Conservation (phyloP, 2,113 vertebrate species). For the Panthera tigris region DNA sequence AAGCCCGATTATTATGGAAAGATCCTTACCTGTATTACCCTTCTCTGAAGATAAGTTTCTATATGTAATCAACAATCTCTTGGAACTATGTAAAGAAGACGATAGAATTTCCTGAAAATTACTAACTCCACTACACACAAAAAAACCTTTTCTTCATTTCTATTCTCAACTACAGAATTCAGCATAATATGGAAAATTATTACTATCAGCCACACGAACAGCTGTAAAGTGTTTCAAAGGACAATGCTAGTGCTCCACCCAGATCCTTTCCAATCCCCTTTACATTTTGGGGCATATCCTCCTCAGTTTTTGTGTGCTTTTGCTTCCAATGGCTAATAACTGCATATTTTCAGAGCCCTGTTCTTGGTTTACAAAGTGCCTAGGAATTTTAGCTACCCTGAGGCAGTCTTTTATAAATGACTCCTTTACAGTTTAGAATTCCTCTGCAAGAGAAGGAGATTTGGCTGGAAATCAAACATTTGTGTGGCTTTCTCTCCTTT, state of each 20-base stretch:
- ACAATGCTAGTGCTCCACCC: not conserved
- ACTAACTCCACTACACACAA: not conserved
- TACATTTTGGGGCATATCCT: not conserved
- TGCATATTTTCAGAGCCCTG: not conserved
- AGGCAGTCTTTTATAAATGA: not conserved
- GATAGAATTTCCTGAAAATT: not conserved
- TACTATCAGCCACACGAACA: not conserved
- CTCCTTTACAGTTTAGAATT: not conserved
- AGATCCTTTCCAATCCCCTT: not conserved
- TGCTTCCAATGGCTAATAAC: fast-evolving
- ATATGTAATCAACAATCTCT: not conserved
- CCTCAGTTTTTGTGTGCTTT: not conserved
- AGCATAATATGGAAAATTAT: not conserved
- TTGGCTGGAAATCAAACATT: not conserved
- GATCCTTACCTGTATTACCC: not conserved
- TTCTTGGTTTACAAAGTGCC: not conserved
- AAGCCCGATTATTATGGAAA: not conserved
- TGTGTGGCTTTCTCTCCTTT: not conserved
- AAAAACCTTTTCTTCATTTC: not conserved
- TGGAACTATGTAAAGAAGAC: not conserved
- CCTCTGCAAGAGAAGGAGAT: not conserved
- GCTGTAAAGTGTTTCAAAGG: not conserved
- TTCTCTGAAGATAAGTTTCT: not conserved
- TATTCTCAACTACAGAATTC: not conserved
- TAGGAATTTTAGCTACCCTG: not conserved